Percentiles rank a stretch among this genome's conserved stretches.
These are phyloP conservation scores for Phortica okadai DNA, from an alignment of 2,888 invertebrate genomes.

Conservation along the genomic window DNA sequence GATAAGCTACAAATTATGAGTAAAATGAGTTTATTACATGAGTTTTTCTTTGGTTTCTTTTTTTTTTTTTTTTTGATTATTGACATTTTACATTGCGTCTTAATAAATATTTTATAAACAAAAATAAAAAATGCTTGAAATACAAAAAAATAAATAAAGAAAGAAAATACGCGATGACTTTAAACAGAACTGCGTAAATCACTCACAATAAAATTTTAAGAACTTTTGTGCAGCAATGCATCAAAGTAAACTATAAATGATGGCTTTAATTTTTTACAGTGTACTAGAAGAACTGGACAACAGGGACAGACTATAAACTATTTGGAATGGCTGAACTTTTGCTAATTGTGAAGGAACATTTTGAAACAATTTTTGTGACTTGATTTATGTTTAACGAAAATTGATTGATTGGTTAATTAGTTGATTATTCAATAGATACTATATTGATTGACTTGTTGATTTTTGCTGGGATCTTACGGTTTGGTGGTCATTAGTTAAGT, in stretches of 20 bases:
- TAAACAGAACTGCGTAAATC: background rate
- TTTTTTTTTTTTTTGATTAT: background rate
- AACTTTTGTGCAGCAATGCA: background rate
- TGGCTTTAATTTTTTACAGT: slow-evolving; percentile 18
- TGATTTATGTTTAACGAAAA: background rate
- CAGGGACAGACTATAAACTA: background rate
- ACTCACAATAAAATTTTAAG: background rate
- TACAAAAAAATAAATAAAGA: background rate
- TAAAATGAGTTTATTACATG: slow-evolving; percentile 21
- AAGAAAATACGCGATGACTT: no score
- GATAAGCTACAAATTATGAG: slow-evolving; percentile 17
- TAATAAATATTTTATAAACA: background rate
- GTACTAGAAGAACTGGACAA: slow-evolving; percentile 16
- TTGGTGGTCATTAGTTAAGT: slow-evolving; percentile 13
- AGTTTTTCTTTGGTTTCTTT: slow-evolving; percentile 6
- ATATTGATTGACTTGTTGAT: background rate
- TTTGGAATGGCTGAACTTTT: slow-evolving; percentile 13
- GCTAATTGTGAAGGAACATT: background rate
- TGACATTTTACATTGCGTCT: slow-evolving; percentile 29
- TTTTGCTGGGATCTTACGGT: background rate
- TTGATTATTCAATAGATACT: slow-evolving; percentile 3
- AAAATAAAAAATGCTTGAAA: slow-evolving; percentile 23
- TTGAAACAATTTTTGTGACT: background rate
- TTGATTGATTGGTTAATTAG: slow-evolving; percentile 2
- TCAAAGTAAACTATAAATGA: background rate